Evolutionary conservation across 2,797 vertebrate species (phyloP), one percentile per base, ranked within the genome.

Genomic region (Rachycentron canadum): DNA sequence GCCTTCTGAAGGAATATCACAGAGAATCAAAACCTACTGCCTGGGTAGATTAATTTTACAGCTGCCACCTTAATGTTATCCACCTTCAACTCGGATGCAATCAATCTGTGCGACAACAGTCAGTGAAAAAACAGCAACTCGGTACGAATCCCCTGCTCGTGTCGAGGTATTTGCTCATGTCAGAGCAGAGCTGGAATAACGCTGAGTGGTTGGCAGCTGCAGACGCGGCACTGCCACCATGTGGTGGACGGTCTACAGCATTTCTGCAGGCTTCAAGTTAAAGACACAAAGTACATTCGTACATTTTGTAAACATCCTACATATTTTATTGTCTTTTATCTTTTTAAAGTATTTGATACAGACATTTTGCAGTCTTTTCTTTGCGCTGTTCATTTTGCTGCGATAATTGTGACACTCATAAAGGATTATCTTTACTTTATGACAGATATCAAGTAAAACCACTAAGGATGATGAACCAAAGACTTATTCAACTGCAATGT

Each of bases 171-270:
- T 78, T 78, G 56, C 25, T 14, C 63, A n/a, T 34, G 12, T 70
- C 63, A 71, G 74, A 76, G 68, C 23, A n/a, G 59, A 26, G 12
- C 30, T 61, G 64, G 55, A 68, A 55, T 9, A 55, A 32, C 53
- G 40, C 23, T 11, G 19, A 40, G 10, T 13, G 38, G 38, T 13
- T 13, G 11, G 41, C 65, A 76, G 62, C 36, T 4, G 68, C 50
- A 70, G 56, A 69, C 79, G 66, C 84, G 73, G 9, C 60, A 57
- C 73, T 82, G 89, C 88, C 91, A 82, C 52, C 91, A 2, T 72
- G 91, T 92, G 91, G 90, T 28, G 16, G 30, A 69, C 30, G 0
- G 9, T 7, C 17, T 5, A 5, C 25, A 21, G 30, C 23, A 0
- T 3, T 19, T 16, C 38, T n/a, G 26, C 19, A 36, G 53, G 11